Conservation (phyloP, 2,797 vertebrate genomes). For the Paguma larvata region DNA sequence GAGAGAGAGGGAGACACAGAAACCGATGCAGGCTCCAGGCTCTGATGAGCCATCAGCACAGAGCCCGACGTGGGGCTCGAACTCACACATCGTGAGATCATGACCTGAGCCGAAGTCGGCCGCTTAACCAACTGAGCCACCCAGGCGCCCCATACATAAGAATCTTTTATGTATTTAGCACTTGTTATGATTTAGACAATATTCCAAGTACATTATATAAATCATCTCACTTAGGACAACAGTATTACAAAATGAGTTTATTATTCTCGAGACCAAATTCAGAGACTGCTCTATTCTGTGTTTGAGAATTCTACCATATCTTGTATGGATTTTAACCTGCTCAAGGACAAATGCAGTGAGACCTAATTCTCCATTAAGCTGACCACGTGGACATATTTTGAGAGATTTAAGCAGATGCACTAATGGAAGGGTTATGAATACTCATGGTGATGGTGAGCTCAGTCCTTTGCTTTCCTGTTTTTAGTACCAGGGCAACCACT, state of each 20-base stretch:
- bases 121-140: too few relatives aligned
- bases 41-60: too few relatives aligned
- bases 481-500: constrained; percentile 97
- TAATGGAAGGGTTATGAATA: not conserved
- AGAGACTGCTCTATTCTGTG: not conserved
- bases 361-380: not conserved
- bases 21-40: too few relatives aligned
- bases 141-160: too few relatives aligned
- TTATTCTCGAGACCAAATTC: not conserved
- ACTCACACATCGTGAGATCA: too few relatives aligned
- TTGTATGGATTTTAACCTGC: not conserved
- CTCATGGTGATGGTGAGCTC: not conserved
- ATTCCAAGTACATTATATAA: not conserved
- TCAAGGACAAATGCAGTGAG: not conserved
- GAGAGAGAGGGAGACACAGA: too few relatives aligned
- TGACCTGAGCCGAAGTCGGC: too few relatives aligned
- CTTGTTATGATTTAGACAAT: not conserved
- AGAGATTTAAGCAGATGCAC: not conserved
- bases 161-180: constrained; percentile 14
- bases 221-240: not conserved
- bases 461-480: constrained; percentile 64
- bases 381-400: not conserved
- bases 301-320: not conserved
- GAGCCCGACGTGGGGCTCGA: too few relatives aligned
- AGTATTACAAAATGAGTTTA: not conserved